Percentiles rank a stretch among this genome's conserved stretches.
Evolutionary conservation across 2,888 invertebrate genomes (phyloP).

Genomic region (Parthenolecanium corni): DNA sequence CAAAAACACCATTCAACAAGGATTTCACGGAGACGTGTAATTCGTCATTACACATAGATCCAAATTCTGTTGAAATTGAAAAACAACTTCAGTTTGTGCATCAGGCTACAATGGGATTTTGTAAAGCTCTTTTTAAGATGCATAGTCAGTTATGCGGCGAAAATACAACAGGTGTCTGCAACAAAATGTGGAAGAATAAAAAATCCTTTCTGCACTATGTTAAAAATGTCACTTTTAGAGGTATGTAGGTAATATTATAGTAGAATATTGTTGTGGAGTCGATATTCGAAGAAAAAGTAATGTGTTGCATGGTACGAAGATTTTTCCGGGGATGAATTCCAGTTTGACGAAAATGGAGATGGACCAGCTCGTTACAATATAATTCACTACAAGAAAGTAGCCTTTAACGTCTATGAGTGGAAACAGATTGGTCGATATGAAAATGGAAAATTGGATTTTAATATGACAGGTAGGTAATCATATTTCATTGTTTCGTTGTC

Average conservation of each 20-base stretch:
- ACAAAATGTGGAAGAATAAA: constrained; percentile 79
- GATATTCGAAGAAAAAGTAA: neutral
- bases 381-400: constrained; percentile 80
- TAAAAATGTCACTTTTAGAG: constrained; percentile 73
- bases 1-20: constrained; percentile 68
- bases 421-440: constrained; percentile 75
- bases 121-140: constrained; percentile 71
- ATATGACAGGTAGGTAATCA: constrained; percentile 59
- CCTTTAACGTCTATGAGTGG: constrained; percentile 66
- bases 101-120: constrained; percentile 91
- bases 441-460: constrained; percentile 65
- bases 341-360: constrained; percentile 80
- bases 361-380: constrained; percentile 92
- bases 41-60: constrained; percentile 62
- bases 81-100: constrained; percentile 92
- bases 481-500: too few relatives aligned
- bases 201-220: constrained; percentile 74
- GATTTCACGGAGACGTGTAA: constrained; percentile 55
- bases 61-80: constrained; percentile 72
- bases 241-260: constrained; percentile 44
- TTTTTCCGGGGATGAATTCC: constrained; percentile 65
- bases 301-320: neutral
- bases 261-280: too few relatives aligned
- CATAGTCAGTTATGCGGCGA: constrained; percentile 68
- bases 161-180: constrained; percentile 58